phyloP scores from a whole-genome alignment of 1,140 invertebrate species.

The Battus philenor region DNA sequence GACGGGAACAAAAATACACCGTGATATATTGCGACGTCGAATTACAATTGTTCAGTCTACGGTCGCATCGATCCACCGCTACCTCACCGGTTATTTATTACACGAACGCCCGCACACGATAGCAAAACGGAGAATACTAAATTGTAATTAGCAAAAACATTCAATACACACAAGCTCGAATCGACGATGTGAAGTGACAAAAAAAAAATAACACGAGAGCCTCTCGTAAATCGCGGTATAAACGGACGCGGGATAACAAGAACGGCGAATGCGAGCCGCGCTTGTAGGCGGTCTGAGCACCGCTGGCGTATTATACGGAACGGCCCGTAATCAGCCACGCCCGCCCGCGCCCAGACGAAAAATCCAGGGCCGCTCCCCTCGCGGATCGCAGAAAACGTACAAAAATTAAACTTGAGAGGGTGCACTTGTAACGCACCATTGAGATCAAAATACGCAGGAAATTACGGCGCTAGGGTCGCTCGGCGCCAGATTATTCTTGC shows the following conservation, averaged over 20 bases:
- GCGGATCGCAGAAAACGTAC: slow-evolving; percentile 68
- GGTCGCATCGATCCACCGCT: slow-evolving; percentile 32
- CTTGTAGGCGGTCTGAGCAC: slow-evolving; percentile 48
- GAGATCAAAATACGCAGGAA: slow-evolving; percentile 73
- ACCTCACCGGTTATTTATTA: slow-evolving; percentile 7
- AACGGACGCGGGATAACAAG: slow-evolving; percentile 36
- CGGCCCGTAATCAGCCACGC: slow-evolving; percentile 69
- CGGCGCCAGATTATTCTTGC: slow-evolving; percentile 60
- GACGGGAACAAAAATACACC: slow-evolving; percentile 59
- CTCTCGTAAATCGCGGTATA: slow-evolving; percentile 36
- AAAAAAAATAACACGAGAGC: slow-evolving; percentile 20
- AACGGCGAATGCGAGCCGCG: slow-evolving; percentile 38
- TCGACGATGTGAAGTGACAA: slow-evolving; percentile 24
- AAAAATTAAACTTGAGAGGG: slow-evolving; percentile 73
- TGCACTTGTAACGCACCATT: slow-evolving; percentile 72
- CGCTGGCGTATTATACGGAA: slow-evolving; percentile 62
- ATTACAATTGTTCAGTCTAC: slow-evolving; percentile 45
- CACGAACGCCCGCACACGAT: not conserved
- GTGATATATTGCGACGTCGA: slow-evolving; percentile 57
- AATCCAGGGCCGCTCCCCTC: slow-evolving; percentile 71
- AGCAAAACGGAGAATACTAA: slow-evolving; percentile 1
- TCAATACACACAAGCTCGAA: slow-evolving; percentile 16
- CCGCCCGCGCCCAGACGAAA: slow-evolving; percentile 70
- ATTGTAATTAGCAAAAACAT: slow-evolving; percentile 17
- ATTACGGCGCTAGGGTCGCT: slow-evolving; percentile 57